Conservation (phyloP, 2,113 vertebrate genomes). For the Zosterops pallidus region DNA sequence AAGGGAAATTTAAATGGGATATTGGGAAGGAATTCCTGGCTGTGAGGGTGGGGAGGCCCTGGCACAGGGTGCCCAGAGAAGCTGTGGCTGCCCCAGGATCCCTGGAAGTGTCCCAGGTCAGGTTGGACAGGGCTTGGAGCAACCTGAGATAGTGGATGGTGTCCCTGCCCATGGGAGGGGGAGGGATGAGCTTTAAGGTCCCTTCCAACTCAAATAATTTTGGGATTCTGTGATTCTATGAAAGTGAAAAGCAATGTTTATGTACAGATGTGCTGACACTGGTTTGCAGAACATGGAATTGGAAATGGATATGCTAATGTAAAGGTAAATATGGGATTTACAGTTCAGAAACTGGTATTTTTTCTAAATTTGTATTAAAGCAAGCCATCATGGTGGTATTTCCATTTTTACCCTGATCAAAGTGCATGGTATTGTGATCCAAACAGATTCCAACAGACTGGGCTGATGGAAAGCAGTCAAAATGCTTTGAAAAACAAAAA, state of each 20-base stretch:
- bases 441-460: neutral
- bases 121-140: fast-evolving
- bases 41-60: neutral
- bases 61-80: too few relatives aligned
- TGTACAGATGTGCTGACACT: neutral
- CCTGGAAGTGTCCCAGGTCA: neutral
- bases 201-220: neutral
- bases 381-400: neutral
- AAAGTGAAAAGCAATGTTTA: neutral
- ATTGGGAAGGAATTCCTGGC: neutral
- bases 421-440: neutral
- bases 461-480: neutral
- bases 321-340: neutral
- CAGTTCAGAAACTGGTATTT: neutral
- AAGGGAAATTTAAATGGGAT: neutral
- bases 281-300: neutral
- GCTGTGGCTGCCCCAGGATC: neutral
- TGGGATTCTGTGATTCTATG: neutral
- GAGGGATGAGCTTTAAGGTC: neutral
- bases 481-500: neutral
- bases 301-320: neutral
- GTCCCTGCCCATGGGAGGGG: neutral
- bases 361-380: neutral
- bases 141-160: fast-evolving
- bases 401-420: neutral